A percentile compares a stretch with the other conserved stretches of the same genome.
Conservation (phyloP, 2,797 vertebrate genomes). For the Chiloscyllium punctatum region DNA sequence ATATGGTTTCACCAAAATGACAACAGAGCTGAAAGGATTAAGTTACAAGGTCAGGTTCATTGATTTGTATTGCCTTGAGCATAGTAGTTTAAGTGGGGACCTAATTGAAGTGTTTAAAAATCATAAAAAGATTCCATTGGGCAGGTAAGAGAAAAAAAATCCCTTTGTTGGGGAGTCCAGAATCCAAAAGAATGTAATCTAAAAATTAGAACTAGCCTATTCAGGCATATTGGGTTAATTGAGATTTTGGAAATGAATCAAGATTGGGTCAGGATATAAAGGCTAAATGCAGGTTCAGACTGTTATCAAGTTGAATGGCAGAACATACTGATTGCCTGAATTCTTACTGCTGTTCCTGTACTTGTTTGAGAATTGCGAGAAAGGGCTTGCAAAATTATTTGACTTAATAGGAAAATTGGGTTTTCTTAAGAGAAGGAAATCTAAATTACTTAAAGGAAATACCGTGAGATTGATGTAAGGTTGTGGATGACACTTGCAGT, state of each 20-base stretch:
- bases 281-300: not conserved
- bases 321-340: not conserved
- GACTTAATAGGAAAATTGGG: not conserved
- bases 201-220: not conserved
- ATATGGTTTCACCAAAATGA: not conserved
- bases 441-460: not conserved
- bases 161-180: not conserved
- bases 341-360: not conserved
- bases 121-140: not conserved
- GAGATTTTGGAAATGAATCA: not conserved
- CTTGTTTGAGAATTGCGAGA: not conserved
- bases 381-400: not conserved
- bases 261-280: not conserved
- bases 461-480: not conserved
- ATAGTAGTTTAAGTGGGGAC: not conserved
- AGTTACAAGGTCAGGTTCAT: not conserved
- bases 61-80: not conserved
- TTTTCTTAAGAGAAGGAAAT: not conserved
- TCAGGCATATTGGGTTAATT: not conserved
- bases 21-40: not conserved
- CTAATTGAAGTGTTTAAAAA: not conserved
- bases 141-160: not conserved
- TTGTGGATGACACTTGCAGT: not conserved
- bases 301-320: not conserved
- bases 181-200: not conserved